Conservation (phyloP, 2,797 vertebrate genomes). For the Choloepus didactylus region DNA sequence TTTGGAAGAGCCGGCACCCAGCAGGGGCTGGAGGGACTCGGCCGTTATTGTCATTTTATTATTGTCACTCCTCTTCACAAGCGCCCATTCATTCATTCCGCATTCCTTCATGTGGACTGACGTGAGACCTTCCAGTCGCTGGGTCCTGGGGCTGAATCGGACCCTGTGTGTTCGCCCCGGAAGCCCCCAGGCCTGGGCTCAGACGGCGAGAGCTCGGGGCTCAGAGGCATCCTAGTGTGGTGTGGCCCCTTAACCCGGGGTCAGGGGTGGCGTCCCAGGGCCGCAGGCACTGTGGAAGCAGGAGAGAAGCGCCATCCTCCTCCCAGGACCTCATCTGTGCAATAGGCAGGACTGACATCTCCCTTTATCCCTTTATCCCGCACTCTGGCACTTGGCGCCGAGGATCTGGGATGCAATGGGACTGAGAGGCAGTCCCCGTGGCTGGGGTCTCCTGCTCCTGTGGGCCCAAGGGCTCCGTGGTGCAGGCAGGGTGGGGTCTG, state of each 20-base stretch:
- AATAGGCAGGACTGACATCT: rapidly evolving
- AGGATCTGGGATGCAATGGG: rapidly evolving
- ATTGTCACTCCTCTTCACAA: not conserved
- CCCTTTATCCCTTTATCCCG: not conserved
- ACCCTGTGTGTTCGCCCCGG: not conserved
- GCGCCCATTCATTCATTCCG: rapidly evolving
- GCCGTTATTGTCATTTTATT: rapidly evolving
- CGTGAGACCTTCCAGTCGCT: rapidly evolving
- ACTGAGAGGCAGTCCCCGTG: not conserved
- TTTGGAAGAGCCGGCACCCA: rapidly evolving
- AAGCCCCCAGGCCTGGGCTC: not conserved
- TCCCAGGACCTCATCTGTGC: not conserved
- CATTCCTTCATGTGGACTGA: not conserved
- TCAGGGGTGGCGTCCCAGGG: too few species aligned
- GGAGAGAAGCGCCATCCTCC: not conserved
- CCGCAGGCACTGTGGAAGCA: not conserved
- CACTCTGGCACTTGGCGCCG: rapidly evolving
- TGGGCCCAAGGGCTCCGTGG: not conserved
- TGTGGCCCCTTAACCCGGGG: not conserved
- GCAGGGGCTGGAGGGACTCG: rapidly evolving
- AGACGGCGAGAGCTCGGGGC: not conserved
- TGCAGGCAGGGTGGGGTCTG: too few species aligned
- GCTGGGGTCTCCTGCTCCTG: not conserved
- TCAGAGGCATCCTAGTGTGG: too few species aligned
- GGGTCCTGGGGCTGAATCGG: not conserved